These are phyloP conservation scores for Pluvialis apricaria DNA, from an alignment of 2,113 vertebrate genomes.

Conservation along the genomic window DNA sequence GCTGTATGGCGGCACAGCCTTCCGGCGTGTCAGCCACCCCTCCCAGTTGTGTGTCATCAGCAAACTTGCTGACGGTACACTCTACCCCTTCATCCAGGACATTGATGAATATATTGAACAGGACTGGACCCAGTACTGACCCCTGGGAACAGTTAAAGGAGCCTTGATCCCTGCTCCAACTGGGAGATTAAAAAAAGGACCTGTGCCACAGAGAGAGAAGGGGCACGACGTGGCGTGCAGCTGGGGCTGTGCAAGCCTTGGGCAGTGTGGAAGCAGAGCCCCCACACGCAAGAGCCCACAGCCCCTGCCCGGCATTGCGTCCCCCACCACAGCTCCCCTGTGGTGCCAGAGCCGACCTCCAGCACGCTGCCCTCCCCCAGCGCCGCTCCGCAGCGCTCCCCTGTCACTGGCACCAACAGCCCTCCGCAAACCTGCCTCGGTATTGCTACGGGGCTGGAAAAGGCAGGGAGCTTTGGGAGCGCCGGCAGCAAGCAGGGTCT, in stretches of 20 bases:
- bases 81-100: no score
- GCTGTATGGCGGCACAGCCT: no score
- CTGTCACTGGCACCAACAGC: background rate
- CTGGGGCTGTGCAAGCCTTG: background rate
- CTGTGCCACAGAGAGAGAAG: background rate
- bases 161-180: background rate
- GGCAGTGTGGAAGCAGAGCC: background rate
- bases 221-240: accelerated
- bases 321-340: background rate
- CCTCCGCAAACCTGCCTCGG: background rate
- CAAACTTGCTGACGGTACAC: no score
- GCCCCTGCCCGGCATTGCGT: background rate
- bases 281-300: accelerated
- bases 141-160: background rate
- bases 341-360: no score
- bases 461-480: background rate
- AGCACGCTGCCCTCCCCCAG: background rate
- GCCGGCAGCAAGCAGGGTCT: background rate
- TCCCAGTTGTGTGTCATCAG: no score
- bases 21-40: no score
- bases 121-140: no score
- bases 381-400: background rate
- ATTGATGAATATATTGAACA: no score
- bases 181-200: background rate
- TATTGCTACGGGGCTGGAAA: background rate